These are phyloP conservation scores for crab-eating macaque (Macaca fascicularis) DNA, from an alignment of 2,113 vertebrate species.

Conservation along the genomic window T2T-MFA8v1.1 NC_088376.1:120747501-120748000, in stretches of 20 bases:
- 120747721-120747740: neutral
- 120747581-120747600: neutral
- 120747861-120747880: neutral
- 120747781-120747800: neutral
- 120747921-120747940: neutral
- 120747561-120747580: neutral
- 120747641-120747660: neutral
- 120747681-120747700: neutral
- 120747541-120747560: neutral
- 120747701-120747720: neutral
- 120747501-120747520: neutral
- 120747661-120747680: neutral
- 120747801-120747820: neutral
- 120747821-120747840: neutral
- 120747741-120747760: neutral
- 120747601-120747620: neutral
- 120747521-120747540: neutral
- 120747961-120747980: neutral
- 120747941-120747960: neutral
- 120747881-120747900: neutral
- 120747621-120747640: neutral
- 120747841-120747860: neutral
- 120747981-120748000: neutral
- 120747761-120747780: neutral
- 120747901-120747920: neutral